Base-by-base conservation (phyloP, 1,140 invertebrate species). In the Lineus longissimus region DNA sequence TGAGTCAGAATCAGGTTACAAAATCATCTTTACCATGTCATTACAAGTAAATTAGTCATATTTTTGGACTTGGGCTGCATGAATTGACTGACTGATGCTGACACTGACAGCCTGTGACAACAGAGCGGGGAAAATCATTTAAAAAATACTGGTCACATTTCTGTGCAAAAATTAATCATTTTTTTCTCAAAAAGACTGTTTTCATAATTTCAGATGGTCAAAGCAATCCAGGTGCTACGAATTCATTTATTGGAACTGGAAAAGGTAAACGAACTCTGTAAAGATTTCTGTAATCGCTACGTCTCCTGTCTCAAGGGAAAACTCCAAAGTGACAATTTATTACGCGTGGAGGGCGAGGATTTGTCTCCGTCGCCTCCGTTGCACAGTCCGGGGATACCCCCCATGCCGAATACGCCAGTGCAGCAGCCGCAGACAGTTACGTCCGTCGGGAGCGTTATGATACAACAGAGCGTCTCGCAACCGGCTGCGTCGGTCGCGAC, bases 181-280 rank as follows among this genome's bases (percentile, higher is more conserved):
- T n/a, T n/a, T n/a, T n/a, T n/a, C n/a, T n/a, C n/a, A n/a, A n/a
- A n/a, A n/a, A n/a, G 15, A 4, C 33, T 36, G 33, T n/a, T 64
- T 65, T 40, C 22, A 61, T 33, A 63, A 45, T 72, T 70, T 41
- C 70, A 82, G 81, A 81, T 82, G 78, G 69, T 83, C 4, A 80
- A 81, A 69, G 76, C 79, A 17, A 78, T 83, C 31, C 77, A 82
- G 59, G 81, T 83, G 15, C 71, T 83, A 61, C 65, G 80, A 22
- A 83, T 83, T 64, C 81, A 83, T 69, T 63, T 83, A 11, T 56
- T 82, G 27, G 81, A 83, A 66, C 61, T 83, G 22, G 79, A 82
- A 64, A 83, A 82, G 75, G 81, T 83, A 13, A 81, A 73, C 51
- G 81, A 83, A 40, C 63, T 83, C 47, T 82, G 81, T 66, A 77